These are phyloP conservation scores for Tinea trinotella DNA, from an alignment of 2,888 invertebrate genomes.

Conservation along the genomic window DNA sequence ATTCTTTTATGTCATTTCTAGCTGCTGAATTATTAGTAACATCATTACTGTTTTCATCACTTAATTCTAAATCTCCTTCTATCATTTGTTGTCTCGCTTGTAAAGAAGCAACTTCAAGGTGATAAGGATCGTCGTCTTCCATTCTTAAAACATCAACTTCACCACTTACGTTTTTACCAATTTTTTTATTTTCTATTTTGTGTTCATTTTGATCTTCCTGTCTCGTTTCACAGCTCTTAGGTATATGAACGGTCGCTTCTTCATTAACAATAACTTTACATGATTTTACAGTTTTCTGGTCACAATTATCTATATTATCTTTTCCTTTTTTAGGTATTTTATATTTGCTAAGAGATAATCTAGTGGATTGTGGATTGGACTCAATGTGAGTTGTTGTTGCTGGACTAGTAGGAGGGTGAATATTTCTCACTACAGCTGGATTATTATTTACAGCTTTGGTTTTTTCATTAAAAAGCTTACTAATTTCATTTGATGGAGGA, in stretches of 20 bases:
- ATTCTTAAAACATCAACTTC: no score
- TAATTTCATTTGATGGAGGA: neutral
- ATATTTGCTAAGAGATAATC: neutral
- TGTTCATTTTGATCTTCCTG: no score
- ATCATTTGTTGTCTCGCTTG: constrained; percentile 26
- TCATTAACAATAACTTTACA: no score
- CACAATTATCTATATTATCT: neutral
- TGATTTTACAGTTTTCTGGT: no score
- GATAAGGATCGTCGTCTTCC: no score
- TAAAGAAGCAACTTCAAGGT: neutral
- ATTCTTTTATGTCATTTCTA: constrained; percentile 19
- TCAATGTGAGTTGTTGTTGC: neutral
- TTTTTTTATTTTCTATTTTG: no score
- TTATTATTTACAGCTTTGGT: neutral
- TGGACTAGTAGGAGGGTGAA: neutral
- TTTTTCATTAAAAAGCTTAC: neutral
- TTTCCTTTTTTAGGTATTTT: neutral
- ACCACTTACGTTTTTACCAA: no score
- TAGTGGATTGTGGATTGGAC: no score
- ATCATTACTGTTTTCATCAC: constrained; percentile 42
- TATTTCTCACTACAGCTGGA: neutral
- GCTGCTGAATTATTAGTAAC: constrained; percentile 19
- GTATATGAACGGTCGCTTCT: no score
- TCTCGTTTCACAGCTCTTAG: no score
- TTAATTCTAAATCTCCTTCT: constrained; percentile 52